These are phyloP conservation scores for Melikaiella ostensackeni DNA, from an alignment of 2,888 invertebrate species.

Conservation along the genomic window DNA sequence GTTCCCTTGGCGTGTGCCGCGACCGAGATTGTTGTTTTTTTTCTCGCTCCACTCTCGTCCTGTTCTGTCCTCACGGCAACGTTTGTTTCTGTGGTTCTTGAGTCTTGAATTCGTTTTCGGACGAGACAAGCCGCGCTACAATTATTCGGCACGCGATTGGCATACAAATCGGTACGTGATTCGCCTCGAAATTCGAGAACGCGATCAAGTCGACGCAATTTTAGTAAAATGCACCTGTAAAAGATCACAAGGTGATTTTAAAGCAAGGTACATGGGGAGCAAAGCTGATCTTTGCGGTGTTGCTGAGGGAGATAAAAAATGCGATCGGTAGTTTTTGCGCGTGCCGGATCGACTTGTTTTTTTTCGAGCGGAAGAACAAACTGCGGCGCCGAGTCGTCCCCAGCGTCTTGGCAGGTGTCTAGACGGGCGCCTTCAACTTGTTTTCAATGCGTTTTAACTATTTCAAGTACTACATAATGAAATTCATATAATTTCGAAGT, in stretches of 20 bases:
- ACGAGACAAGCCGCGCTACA: constrained; percentile 41
- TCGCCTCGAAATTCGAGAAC: constrained; percentile 6
- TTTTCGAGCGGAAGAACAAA: constrained; percentile 33
- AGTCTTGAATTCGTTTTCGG: constrained; percentile 34
- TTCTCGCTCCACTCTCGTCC: constrained; percentile 10
- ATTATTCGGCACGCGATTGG: constrained; percentile 46
- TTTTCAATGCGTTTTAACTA: neutral
- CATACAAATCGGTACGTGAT: constrained; percentile 43
- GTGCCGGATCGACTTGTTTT: constrained; percentile 31
- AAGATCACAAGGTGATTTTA: constrained; percentile 13
- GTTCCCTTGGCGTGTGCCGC: constrained; percentile 37
- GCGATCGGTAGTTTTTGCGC: constrained; percentile 30
- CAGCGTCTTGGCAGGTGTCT: constrained; percentile 40
- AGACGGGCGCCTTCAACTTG: constrained; percentile 31
- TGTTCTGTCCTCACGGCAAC: constrained; percentile 31
- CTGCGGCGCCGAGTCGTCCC: constrained; percentile 36
- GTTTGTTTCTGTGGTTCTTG: constrained; percentile 34
- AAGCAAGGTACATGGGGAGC: neutral
- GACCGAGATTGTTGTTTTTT: constrained; percentile 38
- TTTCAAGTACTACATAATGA: too few relatives aligned
- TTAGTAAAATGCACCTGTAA: constrained; percentile 7
- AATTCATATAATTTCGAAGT: neutral
- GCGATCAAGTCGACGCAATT: constrained; percentile 9
- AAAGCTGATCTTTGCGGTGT: neutral
- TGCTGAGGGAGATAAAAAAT: constrained; percentile 21